Percentiles rank a stretch among this genome's conserved stretches.
These are phyloP conservation scores for Aphelenchoides fujianensis DNA, from an alignment of 1,140 invertebrate genomes.

Conservation along the genomic window DNA sequence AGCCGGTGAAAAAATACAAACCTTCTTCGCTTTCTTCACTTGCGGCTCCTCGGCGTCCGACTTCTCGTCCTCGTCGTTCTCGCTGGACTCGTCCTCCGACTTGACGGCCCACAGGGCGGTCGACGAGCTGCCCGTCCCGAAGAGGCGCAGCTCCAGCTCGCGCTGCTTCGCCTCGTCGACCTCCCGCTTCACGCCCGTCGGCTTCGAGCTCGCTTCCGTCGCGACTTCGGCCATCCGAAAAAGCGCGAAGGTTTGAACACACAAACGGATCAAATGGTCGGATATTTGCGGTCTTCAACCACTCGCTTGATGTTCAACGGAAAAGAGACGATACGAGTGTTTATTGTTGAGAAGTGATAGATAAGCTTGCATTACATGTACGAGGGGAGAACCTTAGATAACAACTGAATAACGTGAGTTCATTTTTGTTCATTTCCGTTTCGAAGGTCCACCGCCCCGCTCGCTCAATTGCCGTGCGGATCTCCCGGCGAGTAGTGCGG, in stretches of 20 bases:
- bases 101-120: background rate
- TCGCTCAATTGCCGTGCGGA: conserved; percentile 22
- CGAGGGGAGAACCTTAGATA: too few relatives aligned
- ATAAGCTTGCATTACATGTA: conserved; percentile 8
- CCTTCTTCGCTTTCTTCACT: background rate
- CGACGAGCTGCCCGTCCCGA: background rate
- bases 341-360: background rate
- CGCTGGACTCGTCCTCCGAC: background rate
- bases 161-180: conserved; percentile 6
- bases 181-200: background rate
- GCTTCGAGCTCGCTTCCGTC: background rate
- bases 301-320: background rate
- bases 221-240: conserved; percentile 3
- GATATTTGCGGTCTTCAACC: background rate
- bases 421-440: too few relatives aligned
- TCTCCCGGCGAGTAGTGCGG: conserved; percentile 18
- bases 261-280: background rate
- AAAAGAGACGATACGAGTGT: background rate
- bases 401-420: too few relatives aligned
- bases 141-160: conserved; percentile 11
- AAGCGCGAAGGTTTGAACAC: background rate
- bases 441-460: conserved; percentile 12
- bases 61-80: conserved; percentile 1
- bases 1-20: conserved; percentile 3
- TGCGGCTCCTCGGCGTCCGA: background rate